Evolutionary conservation across 2,888 invertebrate species (phyloP).

Genomic region (Tachina lurida): DNA sequence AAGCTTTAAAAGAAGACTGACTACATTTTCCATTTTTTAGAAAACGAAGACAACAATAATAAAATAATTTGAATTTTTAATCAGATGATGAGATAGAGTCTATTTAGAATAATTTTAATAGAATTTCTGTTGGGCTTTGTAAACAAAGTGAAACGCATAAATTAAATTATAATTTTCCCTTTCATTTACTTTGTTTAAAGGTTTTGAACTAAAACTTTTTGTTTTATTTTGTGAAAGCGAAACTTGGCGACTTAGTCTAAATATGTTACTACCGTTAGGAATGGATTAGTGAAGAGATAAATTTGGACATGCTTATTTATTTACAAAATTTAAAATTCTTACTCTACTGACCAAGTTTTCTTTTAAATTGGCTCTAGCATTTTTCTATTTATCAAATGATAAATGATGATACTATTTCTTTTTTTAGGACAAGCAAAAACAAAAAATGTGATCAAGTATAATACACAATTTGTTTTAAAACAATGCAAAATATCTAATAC

Average conservation of each 20-base stretch:
- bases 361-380: neutral
- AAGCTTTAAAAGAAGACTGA: conserved; percentile 9
- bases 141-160: conserved; percentile 28
- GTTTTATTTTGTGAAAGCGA: conserved; percentile 50
- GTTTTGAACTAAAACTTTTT: conserved; percentile 6
- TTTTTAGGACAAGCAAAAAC: neutral
- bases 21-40: neutral
- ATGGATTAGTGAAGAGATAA: conserved; percentile 14
- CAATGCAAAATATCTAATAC: no score
- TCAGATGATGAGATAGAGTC: neutral
- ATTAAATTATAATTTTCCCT: conserved; percentile 49
- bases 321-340: neutral
- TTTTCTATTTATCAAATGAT: neutral
- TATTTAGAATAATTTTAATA: conserved; percentile 16
- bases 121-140: conserved; percentile 5
- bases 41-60: neutral
- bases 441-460: no score
- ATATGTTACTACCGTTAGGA: conserved; percentile 5
- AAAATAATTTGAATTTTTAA: conserved; percentile 51
- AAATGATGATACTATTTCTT: neutral
- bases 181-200: conserved; percentile 19
- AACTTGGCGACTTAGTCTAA: conserved; percentile 19
- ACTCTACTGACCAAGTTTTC: neutral
- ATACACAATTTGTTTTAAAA: no score
- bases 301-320: neutral